Percentiles rank a stretch among this genome's conserved stretches.
Conservation (phyloP, 2,888 invertebrate genomes). For the Sinotaia quadrata region DNA sequence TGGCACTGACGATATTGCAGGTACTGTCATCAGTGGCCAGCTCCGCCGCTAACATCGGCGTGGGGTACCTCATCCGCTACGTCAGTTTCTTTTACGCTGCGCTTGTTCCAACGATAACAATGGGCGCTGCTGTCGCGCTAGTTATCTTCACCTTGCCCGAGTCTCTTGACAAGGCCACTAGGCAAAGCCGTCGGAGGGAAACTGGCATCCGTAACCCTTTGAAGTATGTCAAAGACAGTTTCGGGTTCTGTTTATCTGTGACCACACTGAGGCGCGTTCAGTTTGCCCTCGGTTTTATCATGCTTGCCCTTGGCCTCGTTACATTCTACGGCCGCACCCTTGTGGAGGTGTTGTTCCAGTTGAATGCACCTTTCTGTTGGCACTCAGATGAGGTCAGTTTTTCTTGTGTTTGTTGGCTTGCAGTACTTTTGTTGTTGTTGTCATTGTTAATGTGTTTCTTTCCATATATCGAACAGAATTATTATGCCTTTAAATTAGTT, state of each 20-base stretch:
- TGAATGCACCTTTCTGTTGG: constrained; percentile 6
- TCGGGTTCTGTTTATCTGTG: neutral
- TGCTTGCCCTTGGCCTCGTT: neutral
- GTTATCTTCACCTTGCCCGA: neutral
- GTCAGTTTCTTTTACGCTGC: constrained; percentile 3
- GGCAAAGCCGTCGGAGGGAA: neutral
- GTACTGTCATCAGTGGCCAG: neutral
- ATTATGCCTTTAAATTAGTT: too few species aligned
- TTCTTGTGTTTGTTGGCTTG: neutral
- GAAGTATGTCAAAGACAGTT: constrained; percentile 4
- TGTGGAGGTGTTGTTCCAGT: neutral
- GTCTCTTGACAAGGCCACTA: neutral
- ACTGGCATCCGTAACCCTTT: neutral
- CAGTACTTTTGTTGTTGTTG: too few species aligned
- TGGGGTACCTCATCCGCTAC: neutral
- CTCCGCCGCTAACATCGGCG: neutral
- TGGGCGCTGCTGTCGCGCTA: neutral
- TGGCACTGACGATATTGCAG: neutral
- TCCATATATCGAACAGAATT: too few species aligned
- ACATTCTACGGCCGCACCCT: neutral
- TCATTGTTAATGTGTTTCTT: too few species aligned
- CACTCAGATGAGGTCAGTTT: neutral
- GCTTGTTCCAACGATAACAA: neutral
- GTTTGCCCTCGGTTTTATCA: neutral
- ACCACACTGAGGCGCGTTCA: neutral